A percentile compares a stretch with the other conserved stretches of the same genome.
These are phyloP conservation scores for Lymantria dispar DNA, from an alignment of 2,888 invertebrate species.

Conservation along the genomic window DNA sequence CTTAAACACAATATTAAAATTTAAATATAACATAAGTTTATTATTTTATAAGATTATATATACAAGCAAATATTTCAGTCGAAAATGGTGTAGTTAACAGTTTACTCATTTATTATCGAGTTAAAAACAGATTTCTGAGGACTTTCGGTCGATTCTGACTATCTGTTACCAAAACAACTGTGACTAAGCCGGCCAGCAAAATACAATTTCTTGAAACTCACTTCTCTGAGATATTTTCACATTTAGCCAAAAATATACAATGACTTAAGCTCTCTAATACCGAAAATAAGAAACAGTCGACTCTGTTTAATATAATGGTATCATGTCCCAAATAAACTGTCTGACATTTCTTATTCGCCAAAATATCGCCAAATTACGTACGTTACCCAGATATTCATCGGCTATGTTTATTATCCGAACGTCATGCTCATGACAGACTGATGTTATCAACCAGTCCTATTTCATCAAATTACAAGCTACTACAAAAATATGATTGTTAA, in stretches of 20 bases:
- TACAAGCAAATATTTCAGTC: neutral
- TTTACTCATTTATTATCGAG: conserved; percentile 1
- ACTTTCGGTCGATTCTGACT: conserved; percentile 9
- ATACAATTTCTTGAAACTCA: conserved; percentile 14
- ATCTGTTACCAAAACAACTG: conserved; percentile 16
- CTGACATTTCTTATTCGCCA: neutral
- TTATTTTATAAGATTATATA: too few species aligned
- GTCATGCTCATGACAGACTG: neutral
- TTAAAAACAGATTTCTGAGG: conserved; percentile 11
- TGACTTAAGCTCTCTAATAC: conserved; percentile 12
- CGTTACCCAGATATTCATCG: neutral
- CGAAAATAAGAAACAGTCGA: neutral
- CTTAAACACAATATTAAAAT: too few species aligned
- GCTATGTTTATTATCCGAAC: too few species aligned
- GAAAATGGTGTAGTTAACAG: conserved; percentile 6
- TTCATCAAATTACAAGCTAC: neutral
- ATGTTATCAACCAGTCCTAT: neutral
- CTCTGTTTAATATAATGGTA: neutral
- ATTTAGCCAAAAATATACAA: conserved; percentile 6
- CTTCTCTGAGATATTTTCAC: conserved; percentile 11
- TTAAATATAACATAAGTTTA: too few species aligned
- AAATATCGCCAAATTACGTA: neutral
- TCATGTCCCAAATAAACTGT: neutral
- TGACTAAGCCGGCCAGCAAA: conserved; percentile 18
- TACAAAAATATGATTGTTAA: neutral